Conservation (phyloP, 2,888 invertebrate species). For the Opisthograptis luteolata region DNA sequence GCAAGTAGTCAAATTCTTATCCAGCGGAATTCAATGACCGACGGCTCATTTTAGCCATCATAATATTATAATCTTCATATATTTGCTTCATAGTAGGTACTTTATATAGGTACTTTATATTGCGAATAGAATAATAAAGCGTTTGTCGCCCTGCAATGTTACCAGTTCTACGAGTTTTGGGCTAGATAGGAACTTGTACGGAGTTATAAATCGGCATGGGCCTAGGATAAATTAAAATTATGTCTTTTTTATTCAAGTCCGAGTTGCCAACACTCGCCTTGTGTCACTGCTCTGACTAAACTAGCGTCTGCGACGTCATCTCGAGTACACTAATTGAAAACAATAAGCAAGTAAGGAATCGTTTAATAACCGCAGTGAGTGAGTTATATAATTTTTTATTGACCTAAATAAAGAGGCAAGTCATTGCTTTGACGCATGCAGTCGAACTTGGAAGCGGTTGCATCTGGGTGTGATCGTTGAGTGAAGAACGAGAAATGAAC, state of each 20-base stretch:
- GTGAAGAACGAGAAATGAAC: slow-evolving; percentile 23
- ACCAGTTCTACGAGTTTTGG: too few species aligned
- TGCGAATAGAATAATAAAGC: slow-evolving; percentile 12
- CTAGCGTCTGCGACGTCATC: slow-evolving; percentile 23
- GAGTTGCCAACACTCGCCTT: too few species aligned
- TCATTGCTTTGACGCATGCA: slow-evolving; percentile 59
- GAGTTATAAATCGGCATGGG: too few species aligned
- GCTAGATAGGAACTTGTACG: too few species aligned
- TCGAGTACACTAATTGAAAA: slow-evolving; percentile 22
- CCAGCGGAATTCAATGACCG: slow-evolving; percentile 41
- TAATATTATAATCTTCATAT: slow-evolving; percentile 27
- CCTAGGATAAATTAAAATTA: too few species aligned
- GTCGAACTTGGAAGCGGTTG: slow-evolving; percentile 48
- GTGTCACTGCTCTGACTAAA: slow-evolving; percentile 9
- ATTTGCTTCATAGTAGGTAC: slow-evolving; percentile 21
- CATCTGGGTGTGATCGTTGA: slow-evolving; percentile 65
- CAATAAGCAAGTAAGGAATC: slow-evolving; percentile 20
- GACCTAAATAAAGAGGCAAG: slow-evolving; percentile 75
- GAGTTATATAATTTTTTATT: slow-evolving; percentile 65
- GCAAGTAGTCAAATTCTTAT: slow-evolving; percentile 47
- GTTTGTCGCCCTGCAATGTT: slow-evolving; percentile 1
- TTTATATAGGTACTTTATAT: too few species aligned
- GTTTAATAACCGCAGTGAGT: slow-evolving; percentile 59
- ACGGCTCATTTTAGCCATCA: slow-evolving; percentile 39
- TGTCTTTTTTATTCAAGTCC: too few species aligned